Evolutionary conservation across 2,797 vertebrate species (phyloP).

Genomic region (Gambusia yucatana): DNA sequence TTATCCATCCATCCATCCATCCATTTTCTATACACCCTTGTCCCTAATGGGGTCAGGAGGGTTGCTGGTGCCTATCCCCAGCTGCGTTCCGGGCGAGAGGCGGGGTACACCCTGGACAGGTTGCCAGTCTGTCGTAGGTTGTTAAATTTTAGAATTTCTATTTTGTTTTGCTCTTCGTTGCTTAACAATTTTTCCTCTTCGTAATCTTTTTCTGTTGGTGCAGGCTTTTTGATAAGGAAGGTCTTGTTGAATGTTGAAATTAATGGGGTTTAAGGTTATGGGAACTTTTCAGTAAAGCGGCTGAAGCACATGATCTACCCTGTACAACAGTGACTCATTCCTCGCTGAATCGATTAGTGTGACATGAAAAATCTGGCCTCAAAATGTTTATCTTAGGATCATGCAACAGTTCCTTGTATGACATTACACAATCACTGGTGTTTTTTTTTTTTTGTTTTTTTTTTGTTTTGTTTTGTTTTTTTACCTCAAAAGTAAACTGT

Average conservation of each 20-base stretch:
- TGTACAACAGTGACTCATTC: slow-evolving; percentile 28
- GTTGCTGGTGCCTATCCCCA: too few species aligned
- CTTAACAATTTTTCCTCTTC: background rate
- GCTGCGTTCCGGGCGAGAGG: too few species aligned
- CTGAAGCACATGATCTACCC: slow-evolving; percentile 7
- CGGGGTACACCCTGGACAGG: too few species aligned
- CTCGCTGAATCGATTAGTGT: slow-evolving; percentile 31
- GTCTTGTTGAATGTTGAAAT: slow-evolving; percentile 3
- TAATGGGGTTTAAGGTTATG: slow-evolving; percentile 15
- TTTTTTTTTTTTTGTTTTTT: background rate
- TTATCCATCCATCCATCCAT: background rate
- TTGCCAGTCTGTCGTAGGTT: too few species aligned
- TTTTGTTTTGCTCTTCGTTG: background rate
- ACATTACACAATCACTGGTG: background rate
- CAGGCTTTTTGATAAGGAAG: background rate
- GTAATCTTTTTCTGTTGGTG: background rate
- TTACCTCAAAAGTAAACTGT: too few species aligned
- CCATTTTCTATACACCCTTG: too few species aligned
- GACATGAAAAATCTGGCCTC: slow-evolving; percentile 3
- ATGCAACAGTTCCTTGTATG: background rate
- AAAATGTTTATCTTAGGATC: background rate
- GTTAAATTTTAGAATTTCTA: background rate
- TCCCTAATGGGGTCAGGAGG: too few species aligned
- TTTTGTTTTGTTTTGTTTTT: too few species aligned
- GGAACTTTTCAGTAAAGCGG: slow-evolving; percentile 18